Percentiles rank a stretch among this genome's conserved stretches.
These are phyloP conservation scores for Chelonus formosanus DNA, from an alignment of 2,888 invertebrate genomes.

Conservation along the genomic window DNA sequence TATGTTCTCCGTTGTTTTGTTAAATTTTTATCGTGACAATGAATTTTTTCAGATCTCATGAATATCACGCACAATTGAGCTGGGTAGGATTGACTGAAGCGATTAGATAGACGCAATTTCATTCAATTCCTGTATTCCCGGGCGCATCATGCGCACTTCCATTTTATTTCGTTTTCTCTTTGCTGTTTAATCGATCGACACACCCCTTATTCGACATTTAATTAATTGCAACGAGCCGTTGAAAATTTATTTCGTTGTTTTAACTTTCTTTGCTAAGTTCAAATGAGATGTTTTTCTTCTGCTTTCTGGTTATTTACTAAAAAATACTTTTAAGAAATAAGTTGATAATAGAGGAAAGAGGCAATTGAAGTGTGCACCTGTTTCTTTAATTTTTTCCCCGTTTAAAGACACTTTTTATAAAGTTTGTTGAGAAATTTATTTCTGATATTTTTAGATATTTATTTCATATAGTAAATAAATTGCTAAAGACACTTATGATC, in stretches of 20 bases:
- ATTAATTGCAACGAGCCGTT: conserved; percentile 31
- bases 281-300: conserved; percentile 27
- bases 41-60: conserved; percentile 19
- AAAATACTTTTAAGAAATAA: conserved; percentile 3
- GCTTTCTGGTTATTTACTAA: conserved; percentile 4
- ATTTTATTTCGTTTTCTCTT: conserved; percentile 9
- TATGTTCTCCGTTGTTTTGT: not conserved
- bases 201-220: conserved; percentile 15
- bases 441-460: too few species aligned
- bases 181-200: conserved; percentile 30
- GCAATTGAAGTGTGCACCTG: conserved; percentile 43
- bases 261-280: not conserved
- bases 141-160: conserved; percentile 25
- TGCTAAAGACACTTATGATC: too few species aligned
- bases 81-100: conserved; percentile 19
- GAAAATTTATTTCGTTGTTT: conserved; percentile 25
- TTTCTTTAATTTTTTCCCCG: conserved; percentile 27
- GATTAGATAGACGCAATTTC: conserved; percentile 33
- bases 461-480: too few species aligned
- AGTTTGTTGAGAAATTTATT: not conserved
- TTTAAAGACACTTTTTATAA: not conserved
- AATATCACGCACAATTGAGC: conserved; percentile 20
- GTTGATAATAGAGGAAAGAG: conserved; percentile 22
- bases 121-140: conserved; percentile 28
- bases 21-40: conserved; percentile 17